phyloP scores from a whole-genome alignment of 2,888 invertebrate species.

The Acrobasis consociella region DNA sequence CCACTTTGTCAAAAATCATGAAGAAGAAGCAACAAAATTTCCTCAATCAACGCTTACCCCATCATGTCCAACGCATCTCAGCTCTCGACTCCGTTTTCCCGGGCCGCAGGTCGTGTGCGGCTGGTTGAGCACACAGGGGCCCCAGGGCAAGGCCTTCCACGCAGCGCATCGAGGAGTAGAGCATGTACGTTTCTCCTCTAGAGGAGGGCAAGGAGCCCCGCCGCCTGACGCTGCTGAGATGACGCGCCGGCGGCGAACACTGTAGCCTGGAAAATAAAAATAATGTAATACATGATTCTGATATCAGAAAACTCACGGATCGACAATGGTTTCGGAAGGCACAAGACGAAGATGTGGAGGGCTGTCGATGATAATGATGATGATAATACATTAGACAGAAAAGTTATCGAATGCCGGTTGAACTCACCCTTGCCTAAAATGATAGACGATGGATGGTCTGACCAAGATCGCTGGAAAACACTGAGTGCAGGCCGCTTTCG shows the following conservation, averaged over 20 bases:
- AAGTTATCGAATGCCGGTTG: too few species aligned
- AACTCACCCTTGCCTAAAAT: too few species aligned
- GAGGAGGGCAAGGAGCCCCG: constrained; percentile 75
- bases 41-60: constrained; percentile 56
- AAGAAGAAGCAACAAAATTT: too few species aligned
- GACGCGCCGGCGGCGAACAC: constrained; percentile 72
- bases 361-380: too few species aligned
- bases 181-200: constrained; percentile 81
- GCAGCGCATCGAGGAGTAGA: constrained; percentile 78
- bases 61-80: constrained; percentile 81
- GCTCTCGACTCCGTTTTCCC: constrained; percentile 80
- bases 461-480: too few species aligned
- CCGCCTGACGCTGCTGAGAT: constrained; percentile 77
- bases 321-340: too few species aligned
- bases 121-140: constrained; percentile 71
- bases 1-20: too few species aligned
- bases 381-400: too few species aligned
- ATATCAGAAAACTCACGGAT: too few species aligned
- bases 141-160: constrained; percentile 80
- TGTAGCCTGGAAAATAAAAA: constrained; percentile 58
- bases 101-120: constrained; percentile 81
- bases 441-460: too few species aligned
- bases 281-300: neutral
- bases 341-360: too few species aligned
- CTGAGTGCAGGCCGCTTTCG: too few species aligned